phyloP scores from a whole-genome alignment of 2,797 vertebrate genomes.

The Pteropus rufus region DNA sequence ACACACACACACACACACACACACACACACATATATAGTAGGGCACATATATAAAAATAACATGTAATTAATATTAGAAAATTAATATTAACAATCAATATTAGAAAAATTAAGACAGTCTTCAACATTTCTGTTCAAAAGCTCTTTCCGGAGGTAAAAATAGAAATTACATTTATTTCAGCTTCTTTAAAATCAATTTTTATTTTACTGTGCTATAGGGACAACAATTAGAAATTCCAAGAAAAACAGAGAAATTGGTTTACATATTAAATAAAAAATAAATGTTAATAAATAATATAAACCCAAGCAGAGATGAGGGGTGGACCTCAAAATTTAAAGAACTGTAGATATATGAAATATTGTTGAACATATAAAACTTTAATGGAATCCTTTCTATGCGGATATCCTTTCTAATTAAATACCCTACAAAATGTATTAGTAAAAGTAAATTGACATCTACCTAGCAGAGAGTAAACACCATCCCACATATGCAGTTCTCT shows the following conservation, averaged over 20 bases:
- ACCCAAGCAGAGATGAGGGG: neutral
- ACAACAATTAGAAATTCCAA: neutral
- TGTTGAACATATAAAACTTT: neutral
- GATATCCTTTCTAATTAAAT: neutral
- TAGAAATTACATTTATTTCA: neutral
- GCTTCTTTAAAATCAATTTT: neutral
- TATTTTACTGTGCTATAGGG: neutral
- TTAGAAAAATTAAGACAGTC: neutral
- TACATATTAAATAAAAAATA: neutral
- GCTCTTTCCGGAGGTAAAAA: neutral
- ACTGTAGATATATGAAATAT: neutral
- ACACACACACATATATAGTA: neutral
- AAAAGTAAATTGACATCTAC: neutral
- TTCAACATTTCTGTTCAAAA: neutral
- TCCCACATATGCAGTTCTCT: neutral
- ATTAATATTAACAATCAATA: neutral
- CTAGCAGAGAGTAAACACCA: neutral
- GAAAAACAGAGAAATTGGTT: neutral
- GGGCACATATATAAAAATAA: neutral
- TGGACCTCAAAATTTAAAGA: neutral
- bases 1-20: too few relatives aligned
- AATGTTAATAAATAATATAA: neutral
- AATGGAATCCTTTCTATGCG: neutral
- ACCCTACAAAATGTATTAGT: neutral
- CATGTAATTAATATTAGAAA: neutral